Evolutionary conservation across 2,113 vertebrate species (phyloP).

Genomic region (Nycticebus coucang): DNA sequence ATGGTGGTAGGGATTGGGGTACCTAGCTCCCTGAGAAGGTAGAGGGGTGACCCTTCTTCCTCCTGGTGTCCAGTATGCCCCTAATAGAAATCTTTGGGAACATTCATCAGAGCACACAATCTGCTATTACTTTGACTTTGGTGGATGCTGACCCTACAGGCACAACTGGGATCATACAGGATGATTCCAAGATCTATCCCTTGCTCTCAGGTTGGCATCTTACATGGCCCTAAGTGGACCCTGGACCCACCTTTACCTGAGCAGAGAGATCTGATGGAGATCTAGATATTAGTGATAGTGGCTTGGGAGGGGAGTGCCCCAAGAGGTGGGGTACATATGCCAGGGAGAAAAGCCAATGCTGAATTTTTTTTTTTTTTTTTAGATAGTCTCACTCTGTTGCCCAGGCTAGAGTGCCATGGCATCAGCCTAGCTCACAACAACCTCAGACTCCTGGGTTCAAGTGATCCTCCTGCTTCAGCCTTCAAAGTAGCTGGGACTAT

Average conservation of each 20-base stretch:
- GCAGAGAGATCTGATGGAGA: conserved; percentile 21
- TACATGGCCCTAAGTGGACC: not conserved
- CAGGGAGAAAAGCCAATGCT: not conserved
- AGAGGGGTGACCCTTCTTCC: not conserved
- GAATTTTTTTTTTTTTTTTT: too few species aligned
- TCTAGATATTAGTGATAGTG: not conserved
- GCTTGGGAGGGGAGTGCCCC: not conserved
- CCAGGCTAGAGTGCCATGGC: too few species aligned
- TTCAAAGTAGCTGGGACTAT: too few species aligned
- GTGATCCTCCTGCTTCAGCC: too few species aligned
- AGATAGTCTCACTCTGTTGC: too few species aligned
- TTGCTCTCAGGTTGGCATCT: conserved; percentile 10
- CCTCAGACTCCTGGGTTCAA: too few species aligned
- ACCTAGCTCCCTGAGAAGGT: not conserved
- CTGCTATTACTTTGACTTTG: not conserved
- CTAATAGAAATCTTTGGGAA: not conserved
- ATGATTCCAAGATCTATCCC: not conserved
- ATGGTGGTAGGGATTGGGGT: not conserved
- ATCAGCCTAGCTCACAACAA: too few species aligned
- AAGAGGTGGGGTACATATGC: not conserved
- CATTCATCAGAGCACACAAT: not conserved
- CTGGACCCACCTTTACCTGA: not conserved
- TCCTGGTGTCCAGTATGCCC: not conserved
- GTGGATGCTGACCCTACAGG: not conserved
- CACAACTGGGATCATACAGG: not conserved